Evolutionary conservation across 2,797 vertebrate genomes (phyloP).

Genomic region (Cichlasoma orientale): DNA sequence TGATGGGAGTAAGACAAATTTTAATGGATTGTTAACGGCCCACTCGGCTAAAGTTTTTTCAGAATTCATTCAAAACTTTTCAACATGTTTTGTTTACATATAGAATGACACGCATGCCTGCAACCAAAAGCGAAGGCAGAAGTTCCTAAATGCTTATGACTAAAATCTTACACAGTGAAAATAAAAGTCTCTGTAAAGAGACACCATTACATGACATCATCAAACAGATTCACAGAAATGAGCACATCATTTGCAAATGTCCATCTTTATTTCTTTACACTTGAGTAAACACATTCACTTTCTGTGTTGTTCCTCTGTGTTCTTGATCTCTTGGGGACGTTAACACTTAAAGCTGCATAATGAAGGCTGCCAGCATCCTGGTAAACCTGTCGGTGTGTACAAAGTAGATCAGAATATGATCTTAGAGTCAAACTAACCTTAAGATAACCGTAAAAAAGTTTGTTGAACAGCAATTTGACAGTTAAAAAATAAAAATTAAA

Average conservation of each 20-base stretch:
- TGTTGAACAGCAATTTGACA: accelerated
- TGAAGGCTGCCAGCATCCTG: constrained; percentile 12
- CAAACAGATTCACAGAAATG: not conserved
- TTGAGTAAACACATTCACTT: accelerated
- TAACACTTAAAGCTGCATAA: constrained; percentile 19
- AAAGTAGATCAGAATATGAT: not conserved
- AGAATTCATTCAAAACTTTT: too few relatives aligned
- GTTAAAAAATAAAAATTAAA: not conserved
- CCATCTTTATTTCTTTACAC: not conserved
- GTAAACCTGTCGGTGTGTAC: accelerated
- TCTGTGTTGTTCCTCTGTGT: not conserved
- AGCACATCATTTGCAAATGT: accelerated
- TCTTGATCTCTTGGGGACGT: not conserved
- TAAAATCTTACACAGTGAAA: not conserved
- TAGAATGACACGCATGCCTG: too few relatives aligned
- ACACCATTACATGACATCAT: accelerated
- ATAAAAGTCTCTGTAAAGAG: not conserved
- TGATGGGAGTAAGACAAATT: too few relatives aligned
- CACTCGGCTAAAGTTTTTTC: too few relatives aligned
- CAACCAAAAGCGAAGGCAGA: too few relatives aligned
- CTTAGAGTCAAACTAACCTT: not conserved
- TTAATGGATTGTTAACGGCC: too few relatives aligned
- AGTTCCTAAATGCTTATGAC: not conserved
- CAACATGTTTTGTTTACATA: too few relatives aligned
- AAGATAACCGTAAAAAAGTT: accelerated